Percentiles rank a stretch among this genome's conserved stretches.
These are phyloP conservation scores for Tribolium madens DNA, from an alignment of 1,140 invertebrate genomes.

Conservation along the genomic window DNA sequence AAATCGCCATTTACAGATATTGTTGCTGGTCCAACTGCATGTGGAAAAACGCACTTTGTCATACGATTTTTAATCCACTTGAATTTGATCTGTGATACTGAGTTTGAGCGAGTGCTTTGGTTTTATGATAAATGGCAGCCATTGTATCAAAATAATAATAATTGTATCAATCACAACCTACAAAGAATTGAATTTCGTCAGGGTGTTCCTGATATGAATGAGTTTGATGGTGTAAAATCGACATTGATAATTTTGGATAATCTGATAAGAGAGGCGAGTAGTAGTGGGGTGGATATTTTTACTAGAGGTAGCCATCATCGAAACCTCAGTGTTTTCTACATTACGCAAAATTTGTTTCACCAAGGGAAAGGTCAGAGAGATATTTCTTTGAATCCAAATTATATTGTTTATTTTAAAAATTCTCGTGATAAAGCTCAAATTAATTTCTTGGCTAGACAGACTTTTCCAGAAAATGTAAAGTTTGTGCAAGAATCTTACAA, in stretches of 20 bases:
- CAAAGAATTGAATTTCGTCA: conserved; percentile 41
- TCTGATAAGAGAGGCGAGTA: conserved; percentile 64
- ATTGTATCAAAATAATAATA: background rate
- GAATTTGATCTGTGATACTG: conserved; percentile 4
- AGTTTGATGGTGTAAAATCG: conserved; percentile 58
- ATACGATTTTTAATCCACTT: background rate
- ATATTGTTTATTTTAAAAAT: conserved; percentile 59
- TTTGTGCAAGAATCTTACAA: conserved; percentile 64
- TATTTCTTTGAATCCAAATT: conserved; percentile 63
- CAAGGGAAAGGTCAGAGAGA: conserved; percentile 63
- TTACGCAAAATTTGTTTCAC: conserved; percentile 51
- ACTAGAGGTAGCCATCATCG: conserved; percentile 43
- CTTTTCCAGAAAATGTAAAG: conserved; percentile 62
- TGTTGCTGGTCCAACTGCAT: conserved; percentile 1
- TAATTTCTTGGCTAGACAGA: conserved; percentile 60
- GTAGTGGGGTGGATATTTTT: conserved; percentile 64
- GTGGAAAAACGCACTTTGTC: conserved; percentile 14
- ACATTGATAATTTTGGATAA: conserved; percentile 64
- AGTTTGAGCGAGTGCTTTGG: background rate
- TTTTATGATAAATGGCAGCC: conserved; percentile 15
- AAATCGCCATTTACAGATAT: conserved; percentile 13
- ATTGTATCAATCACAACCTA: background rate
- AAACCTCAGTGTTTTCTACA: conserved; percentile 51
- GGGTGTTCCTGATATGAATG: conserved; percentile 58
- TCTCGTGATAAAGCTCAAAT: conserved; percentile 62